Base-by-base conservation (phyloP, 1,140 invertebrate genomes). In the Nautilus pompilius region DNA sequence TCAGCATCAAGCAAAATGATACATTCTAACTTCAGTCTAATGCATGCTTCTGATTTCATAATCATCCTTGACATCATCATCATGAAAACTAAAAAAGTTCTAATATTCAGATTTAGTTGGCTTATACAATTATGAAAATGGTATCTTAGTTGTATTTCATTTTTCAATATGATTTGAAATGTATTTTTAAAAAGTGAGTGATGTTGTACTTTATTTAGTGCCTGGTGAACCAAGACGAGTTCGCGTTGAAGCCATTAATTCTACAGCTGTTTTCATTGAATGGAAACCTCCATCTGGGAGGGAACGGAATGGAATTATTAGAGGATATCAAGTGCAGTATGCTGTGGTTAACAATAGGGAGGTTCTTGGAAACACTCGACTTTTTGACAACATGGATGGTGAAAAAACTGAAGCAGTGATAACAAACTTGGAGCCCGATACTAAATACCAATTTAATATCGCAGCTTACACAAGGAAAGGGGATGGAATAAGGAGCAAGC, bases 301-400 rank as follows among this genome's bases (percentile, higher is more conserved):
- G 75, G 93, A 97, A 70, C 89, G 91, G 63, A 95, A 98, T 82
- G 96, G 96, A n/a, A 90, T 98, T 56, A 97, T 98, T 69, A 87
- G 94, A 33, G 95, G 95, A 3, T 99, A 98, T 83, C 95, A 97
- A 75, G 92, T 99, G 56, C 93, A 96, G 79, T 95, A 96, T 87
- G 71, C 71, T 24, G 69, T 72, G 30, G 63, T 75, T 3, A 67
- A 79, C 64, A 69, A 70, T 5, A 73, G 71, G 58, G 74, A 69
- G 54, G 68, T 72, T 17, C 69, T 68, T 22, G 71, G 70, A 5
- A 66, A 64, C 13, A 70, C 74, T 34, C 65, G 66, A 22, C 54
- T 66, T 13, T 55, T 67, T n/a, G 73, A 80, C 49, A 75, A 71
- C 0, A 66, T 70, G 41, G 71, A 73, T 59, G 90, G 90, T 22